Evolutionary conservation across 2,797 vertebrate genomes (phyloP).

Genomic region (Rhabdomys pumilio): DNA sequence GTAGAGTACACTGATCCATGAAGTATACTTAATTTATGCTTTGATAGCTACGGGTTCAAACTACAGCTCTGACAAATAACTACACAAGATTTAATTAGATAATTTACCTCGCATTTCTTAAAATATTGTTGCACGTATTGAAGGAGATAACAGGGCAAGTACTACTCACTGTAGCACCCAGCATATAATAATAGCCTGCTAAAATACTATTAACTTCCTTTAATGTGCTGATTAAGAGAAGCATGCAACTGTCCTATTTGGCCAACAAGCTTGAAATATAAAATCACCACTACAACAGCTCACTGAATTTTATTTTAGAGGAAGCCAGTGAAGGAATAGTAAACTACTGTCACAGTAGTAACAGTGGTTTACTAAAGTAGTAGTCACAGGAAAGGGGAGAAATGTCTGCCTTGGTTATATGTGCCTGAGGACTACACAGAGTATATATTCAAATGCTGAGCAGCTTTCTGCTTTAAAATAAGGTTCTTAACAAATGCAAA

Average conservation of each 20-base stretch:
- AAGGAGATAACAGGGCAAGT: constrained; percentile 35
- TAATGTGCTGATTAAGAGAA: constrained; percentile 43
- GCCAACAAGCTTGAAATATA: constrained; percentile 26
- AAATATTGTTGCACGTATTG: constrained; percentile 26
- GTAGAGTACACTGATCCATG: neutral
- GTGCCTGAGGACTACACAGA: constrained; percentile 34
- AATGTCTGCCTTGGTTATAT: neutral
- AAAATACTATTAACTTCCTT: constrained; percentile 40
- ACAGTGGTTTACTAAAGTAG: neutral
- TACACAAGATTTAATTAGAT: neutral
- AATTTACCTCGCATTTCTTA: constrained; percentile 6
- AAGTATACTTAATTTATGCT: neutral
- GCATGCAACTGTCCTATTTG: neutral
- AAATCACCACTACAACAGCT: constrained; percentile 10
- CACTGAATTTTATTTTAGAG: constrained; percentile 21
- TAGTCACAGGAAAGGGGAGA: neutral
- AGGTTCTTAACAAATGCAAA: constrained; percentile 32
- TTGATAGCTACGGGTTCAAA: neutral
- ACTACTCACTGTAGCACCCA: neutral
- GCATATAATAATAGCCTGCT: neutral
- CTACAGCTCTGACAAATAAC: neutral
- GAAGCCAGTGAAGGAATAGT: constrained; percentile 6
- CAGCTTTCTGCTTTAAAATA: constrained; percentile 31
- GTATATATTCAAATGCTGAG: neutral
- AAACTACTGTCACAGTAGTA: too few species aligned